These are phyloP conservation scores for Trissolcus basalis DNA, from an alignment of 1,140 invertebrate genomes.

Conservation along the genomic window DNA sequence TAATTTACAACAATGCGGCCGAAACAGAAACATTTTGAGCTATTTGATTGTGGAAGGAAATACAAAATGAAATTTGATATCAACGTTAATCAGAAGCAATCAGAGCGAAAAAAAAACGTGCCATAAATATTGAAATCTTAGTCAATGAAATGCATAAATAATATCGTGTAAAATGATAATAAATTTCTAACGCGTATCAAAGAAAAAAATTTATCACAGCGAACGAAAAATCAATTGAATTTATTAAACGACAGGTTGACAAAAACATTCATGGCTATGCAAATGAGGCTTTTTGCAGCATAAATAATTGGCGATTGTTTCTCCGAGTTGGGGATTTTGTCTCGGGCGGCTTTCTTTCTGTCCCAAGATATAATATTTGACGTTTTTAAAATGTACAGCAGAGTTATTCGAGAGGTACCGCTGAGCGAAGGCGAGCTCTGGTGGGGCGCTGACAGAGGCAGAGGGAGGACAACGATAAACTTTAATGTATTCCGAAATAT, in stretches of 20 bases:
- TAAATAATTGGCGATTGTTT: conserved; percentile 36
- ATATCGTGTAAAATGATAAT: neutral
- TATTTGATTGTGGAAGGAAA: no score
- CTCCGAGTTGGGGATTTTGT: neutral
- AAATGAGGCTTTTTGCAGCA: conserved; percentile 23
- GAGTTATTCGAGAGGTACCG: conserved; percentile 59
- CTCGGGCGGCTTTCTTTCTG: neutral
- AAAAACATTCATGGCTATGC: conserved; percentile 14
- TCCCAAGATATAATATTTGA: conserved; percentile 53
- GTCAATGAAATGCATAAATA: neutral
- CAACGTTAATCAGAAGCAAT: neutral
- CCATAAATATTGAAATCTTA: conserved; percentile 3
- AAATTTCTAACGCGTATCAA: neutral
- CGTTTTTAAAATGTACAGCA: conserved; percentile 57
- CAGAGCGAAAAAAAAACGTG: neutral
- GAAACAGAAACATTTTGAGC: no score
- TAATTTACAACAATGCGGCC: no score
- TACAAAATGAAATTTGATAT: neutral
- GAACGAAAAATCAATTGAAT: neutral
- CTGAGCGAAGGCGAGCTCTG: conserved; percentile 27
- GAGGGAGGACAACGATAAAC: conserved; percentile 69
- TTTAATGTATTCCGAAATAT: conserved; percentile 76
- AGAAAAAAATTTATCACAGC: neutral
- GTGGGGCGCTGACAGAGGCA: conserved; percentile 32
- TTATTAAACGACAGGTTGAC: no score